Conservation (phyloP, 64 coral and sea anemone species). For the Pocillopora verrucosa region DNA sequence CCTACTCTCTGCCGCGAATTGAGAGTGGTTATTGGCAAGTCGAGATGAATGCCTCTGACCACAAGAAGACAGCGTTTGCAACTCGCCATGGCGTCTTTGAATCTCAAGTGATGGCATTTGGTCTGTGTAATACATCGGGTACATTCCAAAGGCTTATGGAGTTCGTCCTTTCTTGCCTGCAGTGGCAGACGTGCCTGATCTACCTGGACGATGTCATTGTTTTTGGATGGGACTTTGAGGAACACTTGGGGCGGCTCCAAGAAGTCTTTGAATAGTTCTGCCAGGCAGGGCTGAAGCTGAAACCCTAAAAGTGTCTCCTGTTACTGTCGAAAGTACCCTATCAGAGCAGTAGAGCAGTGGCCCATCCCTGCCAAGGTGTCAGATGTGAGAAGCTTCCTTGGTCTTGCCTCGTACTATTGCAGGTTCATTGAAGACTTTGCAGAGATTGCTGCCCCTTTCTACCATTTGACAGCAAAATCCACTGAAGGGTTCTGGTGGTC, state of each 20-base stretch:
- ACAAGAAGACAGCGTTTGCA: constrained; percentile 9
- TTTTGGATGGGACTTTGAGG: background rate
- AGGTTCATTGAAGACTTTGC: constrained; percentile 28
- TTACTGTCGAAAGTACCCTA: background rate
- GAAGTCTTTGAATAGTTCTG: background rate
- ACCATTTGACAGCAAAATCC: background rate
- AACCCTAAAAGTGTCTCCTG: background rate
- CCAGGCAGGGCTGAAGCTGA: constrained; percentile 4
- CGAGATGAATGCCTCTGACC: background rate
- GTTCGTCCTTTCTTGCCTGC: background rate
- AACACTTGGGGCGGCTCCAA: background rate
- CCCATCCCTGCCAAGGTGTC: background rate
- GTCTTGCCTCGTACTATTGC: constrained; percentile 21
- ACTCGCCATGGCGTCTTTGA: background rate
- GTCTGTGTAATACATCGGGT: background rate
- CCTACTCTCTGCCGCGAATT: constrained; percentile 30
- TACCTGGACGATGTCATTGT: background rate
- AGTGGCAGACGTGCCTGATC: background rate
- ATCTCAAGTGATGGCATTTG: background rate
- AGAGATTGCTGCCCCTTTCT: constrained; percentile 6
- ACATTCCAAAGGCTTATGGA: background rate
- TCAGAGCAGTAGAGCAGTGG: background rate
- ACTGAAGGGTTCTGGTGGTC: background rate
- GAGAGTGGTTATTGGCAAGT: constrained; percentile 57
- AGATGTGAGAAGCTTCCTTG: constrained; percentile 3